phyloP scores from a whole-genome alignment of 1,140 invertebrate species.

The Ctenoplectra terminalis region DNA sequence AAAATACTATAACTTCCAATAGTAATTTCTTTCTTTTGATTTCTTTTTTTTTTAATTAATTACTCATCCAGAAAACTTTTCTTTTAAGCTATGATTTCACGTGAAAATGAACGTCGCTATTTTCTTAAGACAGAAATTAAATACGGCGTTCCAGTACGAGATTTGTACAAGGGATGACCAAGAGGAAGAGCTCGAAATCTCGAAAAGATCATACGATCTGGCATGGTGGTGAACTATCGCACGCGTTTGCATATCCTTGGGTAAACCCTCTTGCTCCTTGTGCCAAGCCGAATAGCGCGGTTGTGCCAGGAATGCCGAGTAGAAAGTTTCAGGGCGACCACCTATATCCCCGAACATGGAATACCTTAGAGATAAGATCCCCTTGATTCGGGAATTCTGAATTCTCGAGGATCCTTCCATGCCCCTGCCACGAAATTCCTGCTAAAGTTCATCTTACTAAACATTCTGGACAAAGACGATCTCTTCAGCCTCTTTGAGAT shows the following conservation, averaged over 20 bases:
- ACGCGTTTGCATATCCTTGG: conserved; percentile 70
- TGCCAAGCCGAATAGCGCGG: conserved; percentile 72
- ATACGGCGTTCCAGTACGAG: neutral
- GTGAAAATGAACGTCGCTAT: too few species aligned
- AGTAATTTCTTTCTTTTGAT: too few species aligned
- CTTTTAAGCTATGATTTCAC: too few species aligned
- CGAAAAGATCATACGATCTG: conserved; percentile 62
- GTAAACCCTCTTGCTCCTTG: conserved; percentile 68
- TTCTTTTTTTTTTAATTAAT: too few species aligned
- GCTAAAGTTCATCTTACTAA: conserved; percentile 65
- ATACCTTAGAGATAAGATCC: conserved; percentile 73
- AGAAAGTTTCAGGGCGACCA: conserved; percentile 72
- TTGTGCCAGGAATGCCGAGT: conserved; percentile 76
- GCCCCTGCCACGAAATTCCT: conserved; percentile 57
- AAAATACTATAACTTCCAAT: too few species aligned
- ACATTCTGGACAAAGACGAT: conserved; percentile 47
- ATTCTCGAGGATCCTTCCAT: conserved; percentile 64
- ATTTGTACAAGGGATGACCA: neutral
- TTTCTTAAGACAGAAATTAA: neutral
- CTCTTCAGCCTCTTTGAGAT: neutral
- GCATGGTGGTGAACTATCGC: conserved; percentile 58
- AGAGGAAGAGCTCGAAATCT: conserved; percentile 60
- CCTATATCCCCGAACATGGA: conserved; percentile 77
- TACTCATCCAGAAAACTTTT: too few species aligned
- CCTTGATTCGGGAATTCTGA: conserved; percentile 74